phyloP scores from a whole-genome alignment of 2,888 invertebrate species.

The Epirrita christyi region DNA sequence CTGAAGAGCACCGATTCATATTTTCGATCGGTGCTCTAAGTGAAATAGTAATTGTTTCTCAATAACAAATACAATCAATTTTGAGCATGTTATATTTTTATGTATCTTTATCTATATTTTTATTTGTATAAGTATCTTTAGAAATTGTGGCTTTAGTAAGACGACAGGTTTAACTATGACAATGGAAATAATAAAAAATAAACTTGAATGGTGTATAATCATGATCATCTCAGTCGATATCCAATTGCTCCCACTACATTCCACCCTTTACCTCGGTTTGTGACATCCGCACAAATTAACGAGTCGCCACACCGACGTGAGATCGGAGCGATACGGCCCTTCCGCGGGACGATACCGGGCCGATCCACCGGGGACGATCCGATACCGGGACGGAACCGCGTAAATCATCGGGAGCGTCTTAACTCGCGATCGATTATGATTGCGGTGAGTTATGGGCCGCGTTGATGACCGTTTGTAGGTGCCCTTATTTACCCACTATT shows the following conservation, averaged over 20 bases:
- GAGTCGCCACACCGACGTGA: slow-evolving; percentile 71
- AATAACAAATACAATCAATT: too few species aligned
- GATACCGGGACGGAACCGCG: slow-evolving; percentile 43
- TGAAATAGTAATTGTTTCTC: too few species aligned
- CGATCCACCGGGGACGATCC: slow-evolving; percentile 42
- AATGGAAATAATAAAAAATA: too few species aligned
- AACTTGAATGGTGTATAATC: too few species aligned
- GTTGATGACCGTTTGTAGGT: slow-evolving; percentile 37
- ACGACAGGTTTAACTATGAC: too few species aligned
- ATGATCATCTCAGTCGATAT: not conserved
- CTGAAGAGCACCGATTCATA: too few species aligned
- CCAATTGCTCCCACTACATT: slow-evolving; percentile 40
- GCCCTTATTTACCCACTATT: slow-evolving; percentile 19
- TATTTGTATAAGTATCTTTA: too few species aligned
- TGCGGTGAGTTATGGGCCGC: slow-evolving; percentile 34
- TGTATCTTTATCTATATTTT: too few species aligned
- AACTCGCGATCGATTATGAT: slow-evolving; percentile 40
- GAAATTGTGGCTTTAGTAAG: too few species aligned
- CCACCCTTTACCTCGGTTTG: slow-evolving; percentile 49
- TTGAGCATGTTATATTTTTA: too few species aligned
- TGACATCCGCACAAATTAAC: slow-evolving; percentile 73
- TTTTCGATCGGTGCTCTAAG: too few species aligned
- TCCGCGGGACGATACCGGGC: slow-evolving; percentile 51
- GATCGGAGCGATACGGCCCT: slow-evolving; percentile 67
- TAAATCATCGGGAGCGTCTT: slow-evolving; percentile 40